Percentiles rank a stretch among this genome's conserved stretches.
Conservation (phyloP, 2,797 vertebrate species). For the Ispidina lecontei region DNA sequence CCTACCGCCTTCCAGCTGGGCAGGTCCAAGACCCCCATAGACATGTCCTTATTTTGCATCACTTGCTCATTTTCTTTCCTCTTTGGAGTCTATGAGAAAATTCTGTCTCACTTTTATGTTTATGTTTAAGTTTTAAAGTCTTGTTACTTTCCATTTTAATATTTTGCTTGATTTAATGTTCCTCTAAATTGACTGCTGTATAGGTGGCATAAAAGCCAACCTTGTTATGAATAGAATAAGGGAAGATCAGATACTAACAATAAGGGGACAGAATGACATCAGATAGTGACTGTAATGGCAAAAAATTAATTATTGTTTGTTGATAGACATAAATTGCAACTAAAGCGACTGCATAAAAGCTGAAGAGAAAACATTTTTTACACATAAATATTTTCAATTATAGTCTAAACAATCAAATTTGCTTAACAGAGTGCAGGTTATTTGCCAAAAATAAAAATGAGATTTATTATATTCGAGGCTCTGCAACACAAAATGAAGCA, state of each 20-base stretch:
- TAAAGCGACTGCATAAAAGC: not conserved
- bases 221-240: constrained; percentile 62
- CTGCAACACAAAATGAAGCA: not conserved
- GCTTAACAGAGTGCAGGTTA: not conserved
- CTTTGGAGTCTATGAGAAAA: not conserved
- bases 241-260: constrained; percentile 49
- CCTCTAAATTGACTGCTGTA: constrained; percentile 24
- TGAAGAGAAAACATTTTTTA: constrained; percentile 62
- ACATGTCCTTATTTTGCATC: not conserved
- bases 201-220: not conserved
- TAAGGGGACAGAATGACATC: constrained; percentile 60
- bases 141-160: constrained; percentile 26
- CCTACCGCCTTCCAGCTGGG: not conserved
- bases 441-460: constrained; percentile 47
- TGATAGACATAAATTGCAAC: constrained; percentile 48
- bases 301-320: constrained; percentile 66
- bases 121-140: not conserved
- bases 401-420: constrained; percentile 62
- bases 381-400: constrained; percentile 24
- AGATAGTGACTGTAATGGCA: constrained; percentile 54
- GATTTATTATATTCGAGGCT: constrained; percentile 43
- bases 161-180: constrained; percentile 30
- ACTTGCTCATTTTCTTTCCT: not conserved
- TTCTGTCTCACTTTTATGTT: not conserved
- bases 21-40: not conserved